Evolutionary conservation across 2,113 vertebrate species (phyloP), one percentile per base, ranked within the genome.

Genomic region (Leucoraja erinaceus): DNA sequence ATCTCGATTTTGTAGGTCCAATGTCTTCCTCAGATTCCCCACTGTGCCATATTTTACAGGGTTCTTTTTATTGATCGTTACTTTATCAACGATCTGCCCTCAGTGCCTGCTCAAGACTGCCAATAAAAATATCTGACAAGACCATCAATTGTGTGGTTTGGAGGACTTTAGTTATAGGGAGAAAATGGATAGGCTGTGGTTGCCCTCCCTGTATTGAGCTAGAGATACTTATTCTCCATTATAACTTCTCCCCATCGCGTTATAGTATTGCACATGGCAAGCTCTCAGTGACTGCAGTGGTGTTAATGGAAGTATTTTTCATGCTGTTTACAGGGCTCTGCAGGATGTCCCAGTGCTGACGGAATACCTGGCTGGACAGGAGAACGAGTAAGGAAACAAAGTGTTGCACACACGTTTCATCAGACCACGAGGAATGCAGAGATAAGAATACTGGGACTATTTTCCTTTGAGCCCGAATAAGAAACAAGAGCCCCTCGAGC

Each of bases 311-410:
- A 1, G 12, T 54, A 10, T 72, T 91, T 28, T 72, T 28, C 1
- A 10, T 47, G 2, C 56, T 95, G 81, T 56, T 54, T 93, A 93
- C 94, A 98, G 98, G 98, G 97, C 0, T 94, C 94, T 93, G 93
- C 93, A 0, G 98, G 97, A 61, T 96, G 94, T 93, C 93, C 94
- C 56, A 97, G 97, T 93, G 92, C 93, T 54, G 95, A 94, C 4
- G 97, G 97, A 78, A 94, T 93, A 47, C 95, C 75, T 0, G 98
- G 97, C 31, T 93, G 94, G 25, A 83, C 77, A 47, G 98, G 98
- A 91, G 95, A 96, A 25, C 97, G 93, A 95, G 98, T 98, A 94
- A 96, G 96, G 12, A 77, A 31, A 20, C 5, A 81, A 47, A 90
- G n/a, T 8, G 61, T 8, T 20, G 7, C 66, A 68, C 88, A 86